These are phyloP conservation scores for Odontamblyopus rebecca DNA, from an alignment of 2,797 vertebrate genomes.

Conservation along the genomic window DNA sequence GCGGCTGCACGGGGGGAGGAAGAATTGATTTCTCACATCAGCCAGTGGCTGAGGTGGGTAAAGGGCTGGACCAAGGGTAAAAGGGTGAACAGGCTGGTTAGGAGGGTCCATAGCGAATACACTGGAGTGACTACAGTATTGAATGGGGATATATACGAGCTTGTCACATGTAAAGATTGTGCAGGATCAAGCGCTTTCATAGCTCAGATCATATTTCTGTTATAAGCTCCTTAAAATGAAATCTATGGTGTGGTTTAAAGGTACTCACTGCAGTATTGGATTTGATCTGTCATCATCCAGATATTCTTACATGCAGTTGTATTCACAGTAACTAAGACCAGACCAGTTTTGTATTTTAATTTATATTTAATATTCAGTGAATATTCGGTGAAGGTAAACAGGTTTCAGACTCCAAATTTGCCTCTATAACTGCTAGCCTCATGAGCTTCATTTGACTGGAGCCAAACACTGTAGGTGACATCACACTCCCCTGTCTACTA, in stretches of 20 bases:
- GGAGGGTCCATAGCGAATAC: constrained; percentile 49
- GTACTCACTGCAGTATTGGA: constrained; percentile 20
- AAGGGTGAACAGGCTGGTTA: constrained; percentile 61
- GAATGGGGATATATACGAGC: constrained; percentile 15
- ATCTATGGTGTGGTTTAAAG: constrained; percentile 27
- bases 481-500: too few relatives aligned
- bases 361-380: too few relatives aligned
- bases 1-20: constrained; percentile 41
- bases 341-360: too few relatives aligned
- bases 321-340: too few relatives aligned
- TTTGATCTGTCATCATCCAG: not conserved
- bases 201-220: constrained; percentile 28
- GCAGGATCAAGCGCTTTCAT: constrained; percentile 27
- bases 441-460: too few relatives aligned
- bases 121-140: constrained; percentile 27
- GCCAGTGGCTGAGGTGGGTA: constrained; percentile 64
- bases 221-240: constrained; percentile 53
- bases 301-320: not conserved
- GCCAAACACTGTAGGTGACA: too few relatives aligned
- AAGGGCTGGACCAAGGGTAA: constrained; percentile 60
- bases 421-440: too few relatives aligned
- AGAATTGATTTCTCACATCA: constrained; percentile 75
- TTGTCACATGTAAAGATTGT: constrained; percentile 13
- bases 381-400: too few relatives aligned
- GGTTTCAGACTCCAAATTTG: too few relatives aligned